Percentiles rank a stretch among this genome's conserved stretches.
These are phyloP conservation scores for Diorhabda sublineata DNA, from an alignment of 1,140 invertebrate genomes.

Conservation along the genomic window DNA sequence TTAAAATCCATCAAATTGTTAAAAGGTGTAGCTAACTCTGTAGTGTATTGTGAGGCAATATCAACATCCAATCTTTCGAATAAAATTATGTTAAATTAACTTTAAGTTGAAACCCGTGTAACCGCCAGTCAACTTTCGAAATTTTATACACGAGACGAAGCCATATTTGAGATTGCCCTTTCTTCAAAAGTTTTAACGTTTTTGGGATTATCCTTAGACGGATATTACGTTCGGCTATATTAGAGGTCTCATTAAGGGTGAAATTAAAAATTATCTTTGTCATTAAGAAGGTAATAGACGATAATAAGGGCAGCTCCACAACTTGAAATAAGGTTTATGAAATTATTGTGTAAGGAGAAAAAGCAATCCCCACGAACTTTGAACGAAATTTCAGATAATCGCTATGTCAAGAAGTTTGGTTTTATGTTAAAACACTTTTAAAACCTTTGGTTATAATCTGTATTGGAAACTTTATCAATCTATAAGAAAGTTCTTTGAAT, in stretches of 20 bases:
- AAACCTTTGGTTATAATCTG: not conserved
- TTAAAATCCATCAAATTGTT: no score
- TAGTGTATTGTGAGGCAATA: no score
- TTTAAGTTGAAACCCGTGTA: not conserved
- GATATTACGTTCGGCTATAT: slow-evolving; percentile 1
- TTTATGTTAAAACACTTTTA: not conserved
- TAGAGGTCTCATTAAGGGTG: not conserved
- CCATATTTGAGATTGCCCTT: not conserved
- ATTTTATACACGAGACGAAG: not conserved
- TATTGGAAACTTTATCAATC: no score
- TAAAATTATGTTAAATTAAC: not conserved
- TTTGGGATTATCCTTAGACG: not conserved
- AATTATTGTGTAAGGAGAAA: not conserved
- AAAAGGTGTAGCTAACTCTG: no score
- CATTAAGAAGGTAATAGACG: slow-evolving; percentile 2
- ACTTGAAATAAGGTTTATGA: not conserved
- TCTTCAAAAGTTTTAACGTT: not conserved
- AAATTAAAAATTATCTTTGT: slow-evolving; percentile 1
- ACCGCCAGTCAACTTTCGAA: not conserved
- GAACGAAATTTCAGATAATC: not conserved
- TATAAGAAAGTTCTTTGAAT: no score
- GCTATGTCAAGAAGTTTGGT: not conserved
- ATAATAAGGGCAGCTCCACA: not conserved
- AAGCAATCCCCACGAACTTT: not conserved
- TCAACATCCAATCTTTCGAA: no score